Base-by-base conservation (phyloP, 2,888 invertebrate species). In the Sturmia bella region DNA sequence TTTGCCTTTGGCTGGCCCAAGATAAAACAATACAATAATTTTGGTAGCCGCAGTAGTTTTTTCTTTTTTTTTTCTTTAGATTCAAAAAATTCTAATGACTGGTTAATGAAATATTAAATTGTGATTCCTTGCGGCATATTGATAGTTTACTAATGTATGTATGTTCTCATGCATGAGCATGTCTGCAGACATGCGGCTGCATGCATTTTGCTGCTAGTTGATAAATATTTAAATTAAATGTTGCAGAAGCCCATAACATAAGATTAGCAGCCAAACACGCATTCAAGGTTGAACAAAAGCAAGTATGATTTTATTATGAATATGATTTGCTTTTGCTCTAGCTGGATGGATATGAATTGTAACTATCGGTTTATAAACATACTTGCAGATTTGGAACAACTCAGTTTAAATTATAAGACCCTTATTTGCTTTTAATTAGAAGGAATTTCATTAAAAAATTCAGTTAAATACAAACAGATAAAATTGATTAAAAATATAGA, bases 81-180 rank as follows among this genome's bases (percentile, higher is more conserved):
- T 77, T 21, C 48, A 24, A 56, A 64, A 73, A 57, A 64, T 82
- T 78, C 82, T 82, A 82, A 82, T 82, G 82, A 82, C 74, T 70
- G 74, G 57, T 74, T 82, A 82, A 82, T 82, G 70, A 82, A 82
- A 82, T 82, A 82, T 82, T 82, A 82, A 82, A 78, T 78, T 74
- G 57, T 72, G 27, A 50, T 78, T 52, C 50, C 78, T 78, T 74
- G 56, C 54, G 75, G 74, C 61, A 78, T 57, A 17, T 63, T 39
- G 13, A 32, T 32, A 7, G 32, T 32, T 32, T 21, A 63, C n/a
- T 32, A 7, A 27, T 12, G 12, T 12, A 48, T 17, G 27, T 45
- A 15, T 48, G 32, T 17, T 27, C 17, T 9, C 27, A 9, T 41
- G 68, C 54, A 54, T 4, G 9, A 54, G 37, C 43, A 50, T 32